Percentiles rank a stretch among this genome's conserved stretches.
Conservation (phyloP, 2,888 invertebrate species). For the Xestia ashworthii region DNA sequence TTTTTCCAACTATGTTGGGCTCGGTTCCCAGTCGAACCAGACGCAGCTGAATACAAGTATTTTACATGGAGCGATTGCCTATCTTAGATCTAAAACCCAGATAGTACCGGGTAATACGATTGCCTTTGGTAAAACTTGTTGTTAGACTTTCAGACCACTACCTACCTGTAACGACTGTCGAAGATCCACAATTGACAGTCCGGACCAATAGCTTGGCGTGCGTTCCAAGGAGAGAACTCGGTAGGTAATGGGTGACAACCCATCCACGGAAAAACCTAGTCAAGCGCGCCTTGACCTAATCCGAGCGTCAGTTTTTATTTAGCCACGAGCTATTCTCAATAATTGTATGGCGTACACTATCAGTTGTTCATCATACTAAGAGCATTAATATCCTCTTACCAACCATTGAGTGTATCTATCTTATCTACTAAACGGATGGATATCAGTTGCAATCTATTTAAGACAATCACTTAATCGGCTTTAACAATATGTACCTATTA, state of each 20-base stretch:
- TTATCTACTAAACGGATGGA: slow-evolving; percentile 27
- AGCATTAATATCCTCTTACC: not conserved
- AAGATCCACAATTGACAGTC: not conserved
- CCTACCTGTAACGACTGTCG: not conserved
- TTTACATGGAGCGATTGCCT: no score
- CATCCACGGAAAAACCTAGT: not conserved
- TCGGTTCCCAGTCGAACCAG: not conserved
- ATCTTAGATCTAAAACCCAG: no score
- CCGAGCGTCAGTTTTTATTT: not conserved
- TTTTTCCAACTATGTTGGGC: fast-evolving
- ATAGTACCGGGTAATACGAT: no score
- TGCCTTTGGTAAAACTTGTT: not conserved
- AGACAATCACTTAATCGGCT: slow-evolving; percentile 49
- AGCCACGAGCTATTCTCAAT: not conserved
- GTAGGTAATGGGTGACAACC: not conserved
- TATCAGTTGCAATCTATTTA: slow-evolving; percentile 18
- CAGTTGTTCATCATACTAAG: not conserved
- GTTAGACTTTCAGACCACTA: not conserved
- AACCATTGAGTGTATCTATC: not conserved
- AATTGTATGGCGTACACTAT: not conserved
- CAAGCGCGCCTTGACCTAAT: not conserved
- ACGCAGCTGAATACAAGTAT: not conserved
- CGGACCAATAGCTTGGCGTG: not conserved
- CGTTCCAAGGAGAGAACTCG: not conserved
- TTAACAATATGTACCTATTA: slow-evolving; percentile 3